Conservation (phyloP, 2,797 vertebrate species). For the Kryptolebias ocellatus region DNA sequence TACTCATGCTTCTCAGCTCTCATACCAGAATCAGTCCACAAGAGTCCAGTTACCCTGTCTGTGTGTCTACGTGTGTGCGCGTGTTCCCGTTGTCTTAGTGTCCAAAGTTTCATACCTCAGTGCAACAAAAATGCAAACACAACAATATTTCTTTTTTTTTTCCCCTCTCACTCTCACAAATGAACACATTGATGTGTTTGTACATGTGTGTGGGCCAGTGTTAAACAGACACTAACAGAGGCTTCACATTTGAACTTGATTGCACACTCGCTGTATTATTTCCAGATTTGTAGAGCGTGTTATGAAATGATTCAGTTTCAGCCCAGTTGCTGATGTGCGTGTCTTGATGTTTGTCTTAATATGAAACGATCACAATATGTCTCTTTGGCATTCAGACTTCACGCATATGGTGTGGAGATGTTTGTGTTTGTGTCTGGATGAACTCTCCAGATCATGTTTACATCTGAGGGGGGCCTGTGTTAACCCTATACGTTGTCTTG, state of each 20-base stretch:
- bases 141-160: constrained; percentile 22
- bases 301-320: constrained; percentile 73
- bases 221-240: constrained; percentile 56
- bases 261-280: constrained; percentile 71
- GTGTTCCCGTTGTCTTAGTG: constrained; percentile 14
- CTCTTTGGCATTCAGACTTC: constrained; percentile 59
- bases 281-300: constrained; percentile 80
- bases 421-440: constrained; percentile 52
- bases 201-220: constrained; percentile 35
- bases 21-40: constrained; percentile 33
- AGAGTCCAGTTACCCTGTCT: constrained; percentile 40
- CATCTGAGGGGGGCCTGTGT: constrained; percentile 32
- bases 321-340: constrained; percentile 70
- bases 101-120: constrained; percentile 28
- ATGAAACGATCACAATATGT: constrained; percentile 68
- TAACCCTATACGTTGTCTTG: constrained; percentile 37
- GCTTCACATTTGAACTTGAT: constrained; percentile 75
- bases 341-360: constrained; percentile 74
- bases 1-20: constrained; percentile 24
- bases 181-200: constrained; percentile 19
- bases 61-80: constrained; percentile 19
- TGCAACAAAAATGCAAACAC: constrained; percentile 40
- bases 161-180: constrained; percentile 7
- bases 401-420: constrained; percentile 69
- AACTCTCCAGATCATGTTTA: constrained; percentile 58